phyloP scores from a whole-genome alignment of 2,113 vertebrate species.

The Herpetotheres cachinnans region DNA sequence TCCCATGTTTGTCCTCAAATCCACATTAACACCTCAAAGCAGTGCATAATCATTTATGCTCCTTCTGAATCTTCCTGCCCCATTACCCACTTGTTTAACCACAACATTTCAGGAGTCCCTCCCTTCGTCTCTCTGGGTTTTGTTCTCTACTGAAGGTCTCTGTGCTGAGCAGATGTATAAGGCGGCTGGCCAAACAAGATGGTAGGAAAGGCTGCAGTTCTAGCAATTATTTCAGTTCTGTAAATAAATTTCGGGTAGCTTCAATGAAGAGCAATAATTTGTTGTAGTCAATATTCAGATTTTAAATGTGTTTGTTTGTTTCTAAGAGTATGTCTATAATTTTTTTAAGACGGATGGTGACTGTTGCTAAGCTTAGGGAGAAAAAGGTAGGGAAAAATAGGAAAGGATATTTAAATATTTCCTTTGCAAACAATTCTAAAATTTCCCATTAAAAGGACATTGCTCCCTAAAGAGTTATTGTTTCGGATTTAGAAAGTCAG shows the following conservation, averaged over 20 bases:
- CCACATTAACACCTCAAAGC: not conserved
- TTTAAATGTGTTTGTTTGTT: not conserved
- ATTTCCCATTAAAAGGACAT: not conserved
- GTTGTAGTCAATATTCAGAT: not conserved
- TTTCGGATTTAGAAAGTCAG: not conserved
- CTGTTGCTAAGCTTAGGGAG: not conserved
- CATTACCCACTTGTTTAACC: not conserved
- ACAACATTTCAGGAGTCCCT: not conserved
- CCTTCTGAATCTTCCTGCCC: not conserved
- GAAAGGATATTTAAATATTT: not conserved
- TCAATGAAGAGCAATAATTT: not conserved
- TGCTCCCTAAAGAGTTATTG: not conserved
- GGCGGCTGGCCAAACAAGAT: not conserved
- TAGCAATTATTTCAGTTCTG: not conserved
- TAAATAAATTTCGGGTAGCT: not conserved
- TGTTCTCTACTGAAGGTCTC: not conserved
- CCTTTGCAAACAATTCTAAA: not conserved
- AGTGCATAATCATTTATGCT: not conserved
- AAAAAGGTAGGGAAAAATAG: not conserved
- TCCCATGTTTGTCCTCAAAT: not conserved
- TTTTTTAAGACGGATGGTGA: not conserved
- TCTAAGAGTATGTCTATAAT: not conserved
- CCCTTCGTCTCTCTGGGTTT: not conserved
- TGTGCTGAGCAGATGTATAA: not conserved
- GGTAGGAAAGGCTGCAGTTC: not conserved